Base-by-base conservation (phyloP, 2,113 vertebrate species). In the Edolisoma coerulescens region DNA sequence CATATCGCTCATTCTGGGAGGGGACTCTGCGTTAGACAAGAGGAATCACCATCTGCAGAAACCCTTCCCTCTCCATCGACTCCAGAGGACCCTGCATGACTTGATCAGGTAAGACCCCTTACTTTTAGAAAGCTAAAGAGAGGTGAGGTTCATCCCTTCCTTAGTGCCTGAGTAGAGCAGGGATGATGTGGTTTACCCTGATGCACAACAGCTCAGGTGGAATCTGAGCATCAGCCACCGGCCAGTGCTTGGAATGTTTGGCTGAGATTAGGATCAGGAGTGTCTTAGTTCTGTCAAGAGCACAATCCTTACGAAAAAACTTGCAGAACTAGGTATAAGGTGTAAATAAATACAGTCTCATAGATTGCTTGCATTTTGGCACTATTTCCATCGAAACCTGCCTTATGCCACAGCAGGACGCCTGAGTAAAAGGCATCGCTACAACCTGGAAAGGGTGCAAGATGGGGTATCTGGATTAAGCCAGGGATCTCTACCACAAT, bases 1-100 rank as follows among this genome's bases (percentile, higher is more conserved):
- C 4, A 1, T 35, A 44, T 44, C 0, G 0, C 17, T 82, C 17
- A 14, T 54, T 32, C 57, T 69, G 32, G 74, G 61, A 79, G 41
- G 12, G 11, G 3, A 59, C 28, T 47, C 45, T 52, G 26, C 11
- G 16, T 28, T 39, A n/a, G 21, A 37, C 17, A 69, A 37, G 41
- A 9, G 39, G 54, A 89, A 60, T 76, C 53, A 67, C 23, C 56
- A 56, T 6, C 24, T 76, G n/a, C 53, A 76, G 90, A 61, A 90
- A 23, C 37, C 8, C 16, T 79, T 75, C 12, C 64, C 39, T 87
- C 49, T 65, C 41, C 44, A 6, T 4, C 16, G 23, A 18, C 47
- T 94, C 27, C 57, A 35, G 84, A 87, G 41, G 22, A 82, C n/a
- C 30, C 21, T 20, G 5, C n/a, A 26, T 5, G 30, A 30, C 32